Base-by-base conservation (phyloP, 2,797 vertebrate genomes). In the Phrynocephalus forsythii region DNA sequence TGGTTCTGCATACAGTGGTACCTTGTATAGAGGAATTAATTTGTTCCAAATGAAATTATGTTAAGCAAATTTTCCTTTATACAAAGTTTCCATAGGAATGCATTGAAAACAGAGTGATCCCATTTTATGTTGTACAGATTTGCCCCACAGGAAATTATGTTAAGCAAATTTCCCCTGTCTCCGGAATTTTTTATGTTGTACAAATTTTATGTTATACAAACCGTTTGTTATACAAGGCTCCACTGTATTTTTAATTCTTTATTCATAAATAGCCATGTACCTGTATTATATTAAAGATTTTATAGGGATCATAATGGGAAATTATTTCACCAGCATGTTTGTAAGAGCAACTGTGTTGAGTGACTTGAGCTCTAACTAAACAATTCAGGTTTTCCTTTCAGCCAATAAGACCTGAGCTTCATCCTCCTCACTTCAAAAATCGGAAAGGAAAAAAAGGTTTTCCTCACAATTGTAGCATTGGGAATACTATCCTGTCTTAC, bases 381-480 rank as follows among this genome's bases (percentile, higher is more conserved):
- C 85, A 93, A 86, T 72, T 90, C 1, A 9, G 66, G 80, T 94
- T 90, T 87, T 15, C 22, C 6, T 52, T 82, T 78, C 71, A 86
- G n/a, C n/a, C 3, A 0, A 79, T 84, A 81, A 33, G 48, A 83
- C 11, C 10, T 83, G 52, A 84, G 91, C 33, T 88, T 84, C 16
- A 56, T 82, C 83, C 89, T 81, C 50, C 66, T 83, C 80, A 48
- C 69, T 48, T 33, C 8, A 6, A 24, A 84, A 60, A 67, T 44
- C 83, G 73, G 33, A 83, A 94, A 94, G 93, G 89, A 26, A 94
- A 67, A 5, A 33, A 79, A 84, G 71, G 66, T 94, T 94, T 92
- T 80, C 73, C 79, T 79, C 68, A 68, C 10, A 86, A n/a, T 79
- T 87, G 77, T 0, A 75, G 56, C 0, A 0, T 24, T 56, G 90